Evolutionary conservation across 2,888 invertebrate genomes (phyloP).

Genomic region (Mythimna ferrago): DNA sequence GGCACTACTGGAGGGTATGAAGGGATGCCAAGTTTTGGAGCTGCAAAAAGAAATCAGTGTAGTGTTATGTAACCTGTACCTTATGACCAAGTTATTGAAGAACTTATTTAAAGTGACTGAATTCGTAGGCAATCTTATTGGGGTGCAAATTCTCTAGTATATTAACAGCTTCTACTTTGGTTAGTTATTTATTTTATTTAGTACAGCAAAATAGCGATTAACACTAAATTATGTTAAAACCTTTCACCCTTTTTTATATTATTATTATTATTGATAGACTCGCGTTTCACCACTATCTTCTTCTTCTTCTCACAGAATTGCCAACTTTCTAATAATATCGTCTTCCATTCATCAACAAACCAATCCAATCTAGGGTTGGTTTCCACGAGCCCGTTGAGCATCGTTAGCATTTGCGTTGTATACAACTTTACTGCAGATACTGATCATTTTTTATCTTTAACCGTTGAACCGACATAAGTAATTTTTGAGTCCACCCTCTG

Average conservation of each 20-base stretch:
- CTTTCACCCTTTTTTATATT: no score
- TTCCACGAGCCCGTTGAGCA: no score
- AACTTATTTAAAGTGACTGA: neutral
- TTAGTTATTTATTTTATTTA: neutral
- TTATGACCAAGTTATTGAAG: neutral
- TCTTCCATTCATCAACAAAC: no score
- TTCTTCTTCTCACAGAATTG: no score
- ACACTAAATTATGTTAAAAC: no score
- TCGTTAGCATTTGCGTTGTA: no score
- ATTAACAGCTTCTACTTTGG: neutral
- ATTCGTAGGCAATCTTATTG: neutral
- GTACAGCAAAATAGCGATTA: no score
- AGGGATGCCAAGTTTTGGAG: slow-evolving; percentile 10
- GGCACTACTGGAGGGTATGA: slow-evolving; percentile 12
- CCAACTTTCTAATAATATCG: no score
- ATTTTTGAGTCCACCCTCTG: neutral
- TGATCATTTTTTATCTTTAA: neutral
- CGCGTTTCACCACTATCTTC: no score
- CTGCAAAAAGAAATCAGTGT: slow-evolving; percentile 1
- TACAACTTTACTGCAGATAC: neutral
- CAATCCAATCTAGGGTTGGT: no score
- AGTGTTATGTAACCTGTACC: neutral
- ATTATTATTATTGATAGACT: no score
- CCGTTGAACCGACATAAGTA: neutral
- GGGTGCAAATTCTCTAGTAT: neutral